phyloP scores from a whole-genome alignment of 2,797 vertebrate species.

The Morus bassanus region DNA sequence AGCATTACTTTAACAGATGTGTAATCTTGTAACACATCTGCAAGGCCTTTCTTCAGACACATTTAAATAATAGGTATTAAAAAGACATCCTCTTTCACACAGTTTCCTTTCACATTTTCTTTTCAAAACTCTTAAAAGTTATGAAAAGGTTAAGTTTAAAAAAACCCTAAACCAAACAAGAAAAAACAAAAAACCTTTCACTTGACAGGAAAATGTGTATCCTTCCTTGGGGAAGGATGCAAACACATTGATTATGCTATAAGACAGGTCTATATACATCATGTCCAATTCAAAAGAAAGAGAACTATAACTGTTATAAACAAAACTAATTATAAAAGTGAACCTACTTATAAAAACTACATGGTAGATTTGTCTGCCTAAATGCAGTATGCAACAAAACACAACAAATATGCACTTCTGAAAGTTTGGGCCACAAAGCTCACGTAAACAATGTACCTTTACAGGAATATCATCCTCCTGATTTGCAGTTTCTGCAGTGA shows the following conservation, averaged over 20 bases:
- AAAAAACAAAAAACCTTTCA: neutral
- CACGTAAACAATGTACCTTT: conserved; percentile 77
- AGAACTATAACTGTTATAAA: neutral
- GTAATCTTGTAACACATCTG: neutral
- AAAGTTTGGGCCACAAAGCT: neutral
- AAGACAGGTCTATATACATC: neutral
- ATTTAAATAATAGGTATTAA: neutral
- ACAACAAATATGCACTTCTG: neutral
- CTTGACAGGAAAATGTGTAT: neutral
- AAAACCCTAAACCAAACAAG: neutral
- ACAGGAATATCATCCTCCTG: conserved; percentile 93
- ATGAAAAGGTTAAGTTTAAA: neutral
- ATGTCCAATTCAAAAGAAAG: neutral
- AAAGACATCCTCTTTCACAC: neutral
- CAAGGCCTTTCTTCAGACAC: neutral
- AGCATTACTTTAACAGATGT: neutral
- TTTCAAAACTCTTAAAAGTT: neutral
- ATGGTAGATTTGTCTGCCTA: neutral
- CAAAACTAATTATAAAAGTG: neutral
- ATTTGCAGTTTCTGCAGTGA: conserved; percentile 87
- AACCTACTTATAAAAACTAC: neutral
- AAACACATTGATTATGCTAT: neutral
- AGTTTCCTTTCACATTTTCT: neutral
- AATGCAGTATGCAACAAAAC: neutral
- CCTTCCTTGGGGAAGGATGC: neutral